phyloP scores from a whole-genome alignment of 1,140 invertebrate species.

The Ephestia elutella region DNA sequence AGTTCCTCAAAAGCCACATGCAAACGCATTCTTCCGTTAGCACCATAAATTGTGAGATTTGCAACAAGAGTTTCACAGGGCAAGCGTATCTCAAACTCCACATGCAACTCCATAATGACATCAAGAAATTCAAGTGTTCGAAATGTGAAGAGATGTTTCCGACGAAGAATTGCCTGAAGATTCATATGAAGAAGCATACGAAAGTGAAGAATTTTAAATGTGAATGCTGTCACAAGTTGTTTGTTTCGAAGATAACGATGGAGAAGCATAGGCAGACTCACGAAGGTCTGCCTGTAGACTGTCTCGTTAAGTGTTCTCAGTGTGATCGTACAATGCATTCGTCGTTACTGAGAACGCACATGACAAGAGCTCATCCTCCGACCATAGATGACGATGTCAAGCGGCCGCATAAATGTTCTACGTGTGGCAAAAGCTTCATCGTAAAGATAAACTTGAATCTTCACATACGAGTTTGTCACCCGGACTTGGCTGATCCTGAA shows the following conservation, averaged over 20 bases:
- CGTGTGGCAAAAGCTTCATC: slow-evolving; percentile 66
- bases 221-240: slow-evolving; percentile 68
- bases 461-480: slow-evolving; percentile 63
- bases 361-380: slow-evolving; percentile 49
- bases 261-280: slow-evolving; percentile 64
- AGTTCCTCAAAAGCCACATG: slow-evolving; percentile 67
- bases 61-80: slow-evolving; percentile 79
- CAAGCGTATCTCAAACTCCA: slow-evolving; percentile 76
- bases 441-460: slow-evolving; percentile 67
- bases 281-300: slow-evolving; percentile 60
- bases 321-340: slow-evolving; percentile 66
- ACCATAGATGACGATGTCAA: slow-evolving; percentile 60
- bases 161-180: slow-evolving; percentile 77
- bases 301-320: slow-evolving; percentile 61
- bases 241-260: slow-evolving; percentile 72
- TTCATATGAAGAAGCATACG: slow-evolving; percentile 73
- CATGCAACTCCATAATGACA: slow-evolving; percentile 78
- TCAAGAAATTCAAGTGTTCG: slow-evolving; percentile 79
- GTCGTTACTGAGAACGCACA: slow-evolving; percentile 55
- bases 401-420: slow-evolving; percentile 59
- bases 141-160: slow-evolving; percentile 81
- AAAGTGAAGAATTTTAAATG: slow-evolving; percentile 72
- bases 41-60: slow-evolving; percentile 74
- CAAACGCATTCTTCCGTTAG: slow-evolving; percentile 58
- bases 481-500: slow-evolving; percentile 58